These are phyloP conservation scores for Drosophila jambulina DNA, from an alignment of 1,140 invertebrate genomes.

Conservation along the genomic window DNA sequence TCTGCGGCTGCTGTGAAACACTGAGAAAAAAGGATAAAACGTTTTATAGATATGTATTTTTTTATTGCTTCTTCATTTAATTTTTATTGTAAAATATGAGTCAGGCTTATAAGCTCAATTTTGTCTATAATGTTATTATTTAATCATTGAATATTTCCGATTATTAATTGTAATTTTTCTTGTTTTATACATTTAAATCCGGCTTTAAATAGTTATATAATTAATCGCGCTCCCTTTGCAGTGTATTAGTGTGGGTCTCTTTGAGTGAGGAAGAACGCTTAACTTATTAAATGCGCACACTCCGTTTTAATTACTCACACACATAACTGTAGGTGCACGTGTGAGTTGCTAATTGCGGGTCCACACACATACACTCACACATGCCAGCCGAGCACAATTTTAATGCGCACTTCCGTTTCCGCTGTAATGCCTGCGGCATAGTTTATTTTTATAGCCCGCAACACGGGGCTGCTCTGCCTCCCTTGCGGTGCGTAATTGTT, in stretches of 20 bases:
- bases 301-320: conserved; percentile 80
- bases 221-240: background rate
- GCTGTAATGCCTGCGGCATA: conserved; percentile 76
- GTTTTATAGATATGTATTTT: background rate
- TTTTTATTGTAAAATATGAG: background rate
- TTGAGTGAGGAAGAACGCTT: conserved; percentile 49
- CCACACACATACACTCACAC: conserved; percentile 37
- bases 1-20: conserved; percentile 5
- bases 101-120: background rate
- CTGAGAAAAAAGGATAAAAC: background rate
- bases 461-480: conserved; percentile 38
- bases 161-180: background rate
- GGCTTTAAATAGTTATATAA: background rate
- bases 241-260: background rate
- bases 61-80: background rate
- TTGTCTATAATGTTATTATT: background rate
- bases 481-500: conserved; percentile 76
- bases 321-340: conserved; percentile 48
- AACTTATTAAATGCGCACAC: conserved; percentile 81
- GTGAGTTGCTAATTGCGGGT: conserved; percentile 73
- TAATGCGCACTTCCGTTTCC: conserved; percentile 83
- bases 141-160: background rate
- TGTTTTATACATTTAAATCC: background rate
- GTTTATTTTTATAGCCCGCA: conserved; percentile 75
- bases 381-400: conserved; percentile 67